A percentile compares a stretch with the other conserved stretches of the same genome.
Evolutionary conservation across 1,140 invertebrate genomes (phyloP).

Genomic region (Thaumatotibia leucotreta): DNA sequence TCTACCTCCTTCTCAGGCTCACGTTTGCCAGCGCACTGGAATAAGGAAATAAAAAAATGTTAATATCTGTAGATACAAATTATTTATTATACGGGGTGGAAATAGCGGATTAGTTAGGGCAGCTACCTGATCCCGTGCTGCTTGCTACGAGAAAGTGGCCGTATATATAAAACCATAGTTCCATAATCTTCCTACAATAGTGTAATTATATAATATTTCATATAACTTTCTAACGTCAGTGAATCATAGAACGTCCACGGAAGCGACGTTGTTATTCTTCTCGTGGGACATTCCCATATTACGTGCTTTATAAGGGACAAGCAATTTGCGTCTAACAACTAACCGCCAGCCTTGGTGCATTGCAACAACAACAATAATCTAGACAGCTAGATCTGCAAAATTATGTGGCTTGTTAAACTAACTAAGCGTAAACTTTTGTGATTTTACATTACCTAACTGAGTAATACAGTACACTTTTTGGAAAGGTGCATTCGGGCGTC

Average conservation of each 20-base stretch:
- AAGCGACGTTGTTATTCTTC: neutral
- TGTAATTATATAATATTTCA: too few species aligned
- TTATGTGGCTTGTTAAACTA: neutral
- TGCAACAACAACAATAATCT: neutral
- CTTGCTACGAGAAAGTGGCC: too few species aligned
- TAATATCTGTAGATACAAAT: neutral
- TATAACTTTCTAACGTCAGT: neutral
- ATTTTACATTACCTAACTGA: too few species aligned
- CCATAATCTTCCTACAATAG: too few species aligned
- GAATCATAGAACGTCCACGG: neutral
- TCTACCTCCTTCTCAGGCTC: conserved; percentile 89
- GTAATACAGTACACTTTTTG: too few species aligned
- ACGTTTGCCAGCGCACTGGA: conserved; percentile 88
- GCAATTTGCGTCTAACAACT: neutral
- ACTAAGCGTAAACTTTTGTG: neutral
- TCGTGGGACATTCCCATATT: conserved; percentile 5
- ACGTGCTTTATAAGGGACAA: neutral
- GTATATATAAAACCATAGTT: too few species aligned
- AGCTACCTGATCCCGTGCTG: too few species aligned
- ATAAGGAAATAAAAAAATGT: conserved; percentile 24
- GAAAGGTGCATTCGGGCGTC: too few species aligned
- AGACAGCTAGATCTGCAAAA: neutral
- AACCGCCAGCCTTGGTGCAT: neutral
- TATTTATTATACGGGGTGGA: too few species aligned
- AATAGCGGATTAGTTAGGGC: too few species aligned